Percentiles rank a stretch among this genome's conserved stretches.
These are phyloP conservation scores for Psilopsiagon aymara DNA, from an alignment of 2,113 vertebrate species.

Conservation along the genomic window DNA sequence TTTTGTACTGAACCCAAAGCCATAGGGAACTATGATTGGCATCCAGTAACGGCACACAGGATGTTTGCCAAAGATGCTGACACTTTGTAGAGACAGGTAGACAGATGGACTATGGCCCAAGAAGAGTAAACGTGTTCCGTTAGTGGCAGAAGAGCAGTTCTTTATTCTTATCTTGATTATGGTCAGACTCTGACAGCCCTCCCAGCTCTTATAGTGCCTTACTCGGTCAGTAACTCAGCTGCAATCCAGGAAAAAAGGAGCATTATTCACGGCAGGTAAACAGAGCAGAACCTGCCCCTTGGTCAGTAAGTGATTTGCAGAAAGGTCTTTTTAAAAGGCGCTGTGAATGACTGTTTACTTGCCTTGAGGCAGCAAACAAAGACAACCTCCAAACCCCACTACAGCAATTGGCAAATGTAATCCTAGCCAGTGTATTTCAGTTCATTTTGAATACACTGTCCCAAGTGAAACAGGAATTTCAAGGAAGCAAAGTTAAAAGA, in stretches of 20 bases:
- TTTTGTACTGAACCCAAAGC: neutral
- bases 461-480: conserved; percentile 40
- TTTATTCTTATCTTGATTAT: neutral
- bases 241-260: neutral
- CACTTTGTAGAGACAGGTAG: neutral
- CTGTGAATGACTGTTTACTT: conserved; percentile 24
- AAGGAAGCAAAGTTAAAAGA: conserved; percentile 56
- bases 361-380: conserved; percentile 32
- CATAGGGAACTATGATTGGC: neutral
- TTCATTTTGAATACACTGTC: conserved; percentile 23
- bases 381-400: neutral
- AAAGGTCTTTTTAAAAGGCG: conserved; percentile 2
- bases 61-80: neutral
- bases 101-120: neutral
- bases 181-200: neutral
- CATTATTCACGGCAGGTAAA: conserved; percentile 25
- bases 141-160: neutral
- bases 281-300: conserved; percentile 2
- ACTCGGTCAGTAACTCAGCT: neutral
- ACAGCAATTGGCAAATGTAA: neutral
- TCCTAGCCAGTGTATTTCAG: neutral
- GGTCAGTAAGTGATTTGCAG: conserved; percentile 9
- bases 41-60: neutral
- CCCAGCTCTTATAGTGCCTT: neutral
- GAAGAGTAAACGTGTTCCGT: neutral